Percentiles rank a stretch among this genome's conserved stretches.
Conservation (phyloP, 2,888 invertebrate genomes). For the Amphipoea lucens region DNA sequence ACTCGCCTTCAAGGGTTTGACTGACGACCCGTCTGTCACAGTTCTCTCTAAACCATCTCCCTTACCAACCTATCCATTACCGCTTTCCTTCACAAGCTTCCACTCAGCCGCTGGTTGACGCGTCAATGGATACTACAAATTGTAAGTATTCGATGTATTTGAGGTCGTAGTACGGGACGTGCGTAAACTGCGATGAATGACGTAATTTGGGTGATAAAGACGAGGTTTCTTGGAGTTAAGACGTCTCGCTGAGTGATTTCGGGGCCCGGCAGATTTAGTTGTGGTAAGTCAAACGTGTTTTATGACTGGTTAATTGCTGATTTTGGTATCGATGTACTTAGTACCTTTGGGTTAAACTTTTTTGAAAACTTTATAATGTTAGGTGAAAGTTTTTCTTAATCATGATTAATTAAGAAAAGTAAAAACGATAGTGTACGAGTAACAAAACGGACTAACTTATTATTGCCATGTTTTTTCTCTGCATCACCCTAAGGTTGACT, state of each 20-base stretch:
- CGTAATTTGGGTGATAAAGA: slow-evolving; percentile 87
- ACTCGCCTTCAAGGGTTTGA: slow-evolving; percentile 80
- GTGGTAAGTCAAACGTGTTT: slow-evolving; percentile 67
- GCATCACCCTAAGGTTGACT: no score
- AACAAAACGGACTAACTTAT: not conserved
- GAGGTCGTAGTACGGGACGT: slow-evolving; percentile 65
- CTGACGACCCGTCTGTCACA: slow-evolving; percentile 79
- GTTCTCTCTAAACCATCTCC: slow-evolving; percentile 50
- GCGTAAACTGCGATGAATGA: slow-evolving; percentile 86
- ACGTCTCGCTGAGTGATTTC: slow-evolving; percentile 84
- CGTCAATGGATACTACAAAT: slow-evolving; percentile 66
- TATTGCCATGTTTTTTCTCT: no score
- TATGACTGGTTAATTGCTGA: slow-evolving; percentile 70
- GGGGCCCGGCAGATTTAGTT: slow-evolving; percentile 76
- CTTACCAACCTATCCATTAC: slow-evolving; percentile 67
- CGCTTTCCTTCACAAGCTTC: slow-evolving; percentile 27
- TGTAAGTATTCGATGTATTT: slow-evolving; percentile 51
- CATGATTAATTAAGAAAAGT: not conserved
- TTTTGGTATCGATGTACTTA: slow-evolving; percentile 36
- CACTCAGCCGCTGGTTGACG: slow-evolving; percentile 9
- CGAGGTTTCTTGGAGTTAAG: slow-evolving; percentile 84
- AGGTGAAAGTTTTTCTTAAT: not conserved
- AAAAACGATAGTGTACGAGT: not conserved
- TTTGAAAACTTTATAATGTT: not conserved
- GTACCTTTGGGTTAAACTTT: not conserved